Percentiles rank a stretch among this genome's conserved stretches.
Evolutionary conservation across 2,888 invertebrate species (phyloP).

Genomic region (Napeogenes sylphis): DNA sequence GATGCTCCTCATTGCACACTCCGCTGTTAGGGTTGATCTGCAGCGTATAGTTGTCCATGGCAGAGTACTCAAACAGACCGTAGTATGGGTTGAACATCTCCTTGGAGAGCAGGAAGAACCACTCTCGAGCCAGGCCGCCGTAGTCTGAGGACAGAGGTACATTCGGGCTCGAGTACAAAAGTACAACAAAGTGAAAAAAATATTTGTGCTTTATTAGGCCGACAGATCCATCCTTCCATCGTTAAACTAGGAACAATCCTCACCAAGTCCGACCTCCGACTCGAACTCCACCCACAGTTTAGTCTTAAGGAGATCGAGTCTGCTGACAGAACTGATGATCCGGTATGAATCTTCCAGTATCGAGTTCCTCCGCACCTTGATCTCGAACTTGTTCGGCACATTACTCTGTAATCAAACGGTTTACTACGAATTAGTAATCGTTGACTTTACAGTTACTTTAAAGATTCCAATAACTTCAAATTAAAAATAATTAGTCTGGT

Average conservation of each 20-base stretch:
- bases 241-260: slow-evolving; percentile 31
- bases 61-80: slow-evolving; percentile 99
- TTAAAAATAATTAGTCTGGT: too few relatives aligned
- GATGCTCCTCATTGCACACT: slow-evolving; percentile 97
- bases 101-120: slow-evolving; percentile 98
- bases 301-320: slow-evolving; percentile 95
- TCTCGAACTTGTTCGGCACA: slow-evolving; percentile 98
- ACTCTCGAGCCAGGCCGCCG: slow-evolving; percentile 97
- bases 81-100: slow-evolving; percentile 99
- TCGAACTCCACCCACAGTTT: slow-evolving; percentile 99
- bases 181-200: too few relatives aligned
- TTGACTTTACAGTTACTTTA: too few relatives aligned
- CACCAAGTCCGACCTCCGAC: slow-evolving; percentile 92
- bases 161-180: too few relatives aligned
- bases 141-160: slow-evolving; percentile 81
- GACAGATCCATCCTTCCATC: neutral
- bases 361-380: slow-evolving; percentile 92
- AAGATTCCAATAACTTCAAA: too few relatives aligned
- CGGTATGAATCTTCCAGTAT: slow-evolving; percentile 98
- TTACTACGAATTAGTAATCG: too few relatives aligned
- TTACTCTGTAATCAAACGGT: slow-evolving; percentile 82
- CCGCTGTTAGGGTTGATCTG: slow-evolving; percentile 99
- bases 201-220: neutral
- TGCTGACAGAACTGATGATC: slow-evolving; percentile 92
- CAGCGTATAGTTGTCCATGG: slow-evolving; percentile 99